Conservation (phyloP, 2,888 invertebrate genomes). For the Sphaerophoria taeniata region DNA sequence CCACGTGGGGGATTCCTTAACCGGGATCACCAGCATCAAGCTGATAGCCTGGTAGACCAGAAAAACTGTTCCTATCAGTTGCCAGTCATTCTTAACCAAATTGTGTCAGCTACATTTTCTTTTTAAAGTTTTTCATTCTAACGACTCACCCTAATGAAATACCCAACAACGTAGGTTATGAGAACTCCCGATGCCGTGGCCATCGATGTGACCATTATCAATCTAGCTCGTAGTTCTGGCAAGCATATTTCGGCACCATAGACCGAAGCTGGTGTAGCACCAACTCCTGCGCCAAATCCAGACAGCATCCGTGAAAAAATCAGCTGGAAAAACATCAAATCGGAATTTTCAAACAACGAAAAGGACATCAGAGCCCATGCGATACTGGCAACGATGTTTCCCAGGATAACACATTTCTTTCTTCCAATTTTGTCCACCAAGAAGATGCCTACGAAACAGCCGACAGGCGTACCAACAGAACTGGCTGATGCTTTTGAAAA, state of each 20-base stretch:
- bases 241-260: constrained; percentile 82
- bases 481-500: constrained; percentile 80
- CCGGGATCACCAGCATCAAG: constrained; percentile 83
- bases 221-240: constrained; percentile 86
- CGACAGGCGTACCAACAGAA: constrained; percentile 80
- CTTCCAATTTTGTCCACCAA: constrained; percentile 81
- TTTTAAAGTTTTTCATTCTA: too few relatives aligned
- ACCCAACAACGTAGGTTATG: constrained; percentile 86
- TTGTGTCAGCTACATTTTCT: neutral
- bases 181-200: constrained; percentile 87
- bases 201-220: constrained; percentile 86
- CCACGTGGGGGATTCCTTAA: constrained; percentile 89
- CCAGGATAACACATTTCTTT: constrained; percentile 79
- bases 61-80: constrained; percentile 79
- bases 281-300: constrained; percentile 81
- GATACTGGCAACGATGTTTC: constrained; percentile 79
- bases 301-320: constrained; percentile 80
- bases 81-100: constrained; percentile 78
- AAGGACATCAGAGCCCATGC: constrained; percentile 81
- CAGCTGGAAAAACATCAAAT: constrained; percentile 78
- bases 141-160: constrained; percentile 78
- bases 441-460: constrained; percentile 80
- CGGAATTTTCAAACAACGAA: constrained; percentile 76
- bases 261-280: constrained; percentile 81
- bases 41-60: constrained; percentile 79